A percentile compares a stretch with the other conserved stretches of the same genome.
Evolutionary conservation across 2,113 vertebrate genomes (phyloP).

Genomic region (Sula dactylatra): DNA sequence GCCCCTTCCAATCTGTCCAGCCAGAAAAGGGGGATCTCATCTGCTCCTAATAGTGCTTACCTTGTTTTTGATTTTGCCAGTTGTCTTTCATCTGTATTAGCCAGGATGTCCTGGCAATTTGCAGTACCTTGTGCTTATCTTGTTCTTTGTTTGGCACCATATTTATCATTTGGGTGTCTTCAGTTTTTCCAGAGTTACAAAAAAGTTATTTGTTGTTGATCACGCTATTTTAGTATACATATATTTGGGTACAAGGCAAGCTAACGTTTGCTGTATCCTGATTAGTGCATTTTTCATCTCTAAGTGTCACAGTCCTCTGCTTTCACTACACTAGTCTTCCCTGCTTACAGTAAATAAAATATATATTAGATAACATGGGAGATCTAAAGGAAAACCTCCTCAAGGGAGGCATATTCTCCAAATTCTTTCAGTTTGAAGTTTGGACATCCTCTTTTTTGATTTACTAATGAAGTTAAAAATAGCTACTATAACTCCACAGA

Average conservation of each 20-base stretch:
- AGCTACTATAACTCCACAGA: background rate
- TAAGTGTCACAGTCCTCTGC: background rate
- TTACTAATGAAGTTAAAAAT: background rate
- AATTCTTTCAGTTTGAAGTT: background rate
- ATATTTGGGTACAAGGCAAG: background rate
- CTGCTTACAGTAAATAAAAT: background rate
- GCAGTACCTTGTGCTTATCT: background rate
- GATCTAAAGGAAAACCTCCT: background rate
- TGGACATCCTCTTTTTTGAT: background rate
- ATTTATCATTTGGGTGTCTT: background rate
- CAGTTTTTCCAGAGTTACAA: background rate
- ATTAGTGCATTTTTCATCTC: background rate
- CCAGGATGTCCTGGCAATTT: background rate
- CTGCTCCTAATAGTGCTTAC: background rate
- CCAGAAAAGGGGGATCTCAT: background rate
- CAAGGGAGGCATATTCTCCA: background rate
- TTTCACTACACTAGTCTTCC: background rate
- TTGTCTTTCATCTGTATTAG: background rate
- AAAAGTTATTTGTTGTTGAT: accelerated
- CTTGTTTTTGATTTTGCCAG: background rate
- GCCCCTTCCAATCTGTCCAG: background rate
- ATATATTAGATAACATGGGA: background rate
- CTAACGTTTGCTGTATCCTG: background rate
- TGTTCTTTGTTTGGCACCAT: background rate
- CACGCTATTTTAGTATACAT: background rate